Conservation (phyloP, 1,140 invertebrate species). For the Steinernema feltiae region DNA sequence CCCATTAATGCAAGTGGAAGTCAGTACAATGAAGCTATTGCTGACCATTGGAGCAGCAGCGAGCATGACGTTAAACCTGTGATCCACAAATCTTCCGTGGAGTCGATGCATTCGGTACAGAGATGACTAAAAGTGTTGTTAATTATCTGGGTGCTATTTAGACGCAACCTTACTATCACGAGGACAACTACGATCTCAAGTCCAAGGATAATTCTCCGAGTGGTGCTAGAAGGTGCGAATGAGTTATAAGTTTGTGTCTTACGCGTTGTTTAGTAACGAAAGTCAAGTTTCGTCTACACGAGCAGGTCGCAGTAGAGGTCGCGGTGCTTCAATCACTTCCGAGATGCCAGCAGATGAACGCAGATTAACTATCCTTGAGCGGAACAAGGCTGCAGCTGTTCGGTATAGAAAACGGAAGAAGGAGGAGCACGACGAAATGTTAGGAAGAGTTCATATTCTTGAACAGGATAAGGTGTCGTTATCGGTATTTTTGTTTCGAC, state of each 20-base stretch:
- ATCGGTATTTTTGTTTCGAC: conserved; percentile 16
- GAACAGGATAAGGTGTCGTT: conserved; percentile 34
- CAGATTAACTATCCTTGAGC: conserved; percentile 33
- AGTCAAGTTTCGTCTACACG: conserved; percentile 12
- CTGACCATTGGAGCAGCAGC: not conserved
- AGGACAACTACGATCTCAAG: not conserved
- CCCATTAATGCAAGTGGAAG: not conserved
- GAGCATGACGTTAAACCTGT: not conserved
- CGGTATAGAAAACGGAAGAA: conserved; percentile 40
- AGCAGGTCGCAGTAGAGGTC: conserved; percentile 27
- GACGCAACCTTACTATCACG: not conserved
- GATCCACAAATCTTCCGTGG: not conserved
- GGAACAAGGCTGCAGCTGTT: conserved; percentile 40
- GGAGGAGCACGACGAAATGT: conserved; percentile 43
- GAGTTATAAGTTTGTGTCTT: not conserved
- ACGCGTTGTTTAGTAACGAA: not conserved
- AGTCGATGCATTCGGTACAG: not conserved
- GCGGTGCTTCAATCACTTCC: conserved; percentile 23
- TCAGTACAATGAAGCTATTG: not conserved
- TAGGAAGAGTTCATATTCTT: conserved; percentile 31
- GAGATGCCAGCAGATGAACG: conserved; percentile 37
- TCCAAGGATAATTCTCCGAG: not conserved
- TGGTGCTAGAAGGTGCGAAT: not conserved
- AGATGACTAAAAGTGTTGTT: not conserved
- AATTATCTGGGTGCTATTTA: not conserved